Conservation (phyloP, 2,797 vertebrate genomes). For the Micropoecilia bifurca region DNA sequence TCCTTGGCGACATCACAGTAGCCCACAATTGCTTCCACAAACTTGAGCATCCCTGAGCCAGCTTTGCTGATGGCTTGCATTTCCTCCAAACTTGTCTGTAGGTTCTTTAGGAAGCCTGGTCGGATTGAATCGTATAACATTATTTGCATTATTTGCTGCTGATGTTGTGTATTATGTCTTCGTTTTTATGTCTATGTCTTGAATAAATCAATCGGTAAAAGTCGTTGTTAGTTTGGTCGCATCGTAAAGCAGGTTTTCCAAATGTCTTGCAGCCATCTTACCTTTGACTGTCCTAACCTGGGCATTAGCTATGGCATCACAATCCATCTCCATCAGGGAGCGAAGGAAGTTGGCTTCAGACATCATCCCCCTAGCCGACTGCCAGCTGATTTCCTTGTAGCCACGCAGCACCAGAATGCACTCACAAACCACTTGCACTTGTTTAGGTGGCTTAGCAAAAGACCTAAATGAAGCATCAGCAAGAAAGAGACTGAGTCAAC, state of each 20-base stretch:
- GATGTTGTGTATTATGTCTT: no score
- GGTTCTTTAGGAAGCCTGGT: slow-evolving; percentile 87
- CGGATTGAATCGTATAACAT: slow-evolving; percentile 12
- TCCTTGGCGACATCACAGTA: slow-evolving; percentile 92
- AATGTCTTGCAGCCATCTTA: slow-evolving; percentile 61
- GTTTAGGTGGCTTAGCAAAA: slow-evolving; percentile 94
- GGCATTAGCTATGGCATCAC: slow-evolving; percentile 83
- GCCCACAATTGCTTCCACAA: slow-evolving; percentile 93
- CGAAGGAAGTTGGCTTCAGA: slow-evolving; percentile 94
- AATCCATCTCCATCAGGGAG: slow-evolving; percentile 92
- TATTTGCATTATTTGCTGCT: not conserved
- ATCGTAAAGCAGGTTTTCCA: not conserved
- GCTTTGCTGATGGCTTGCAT: slow-evolving; percentile 97
- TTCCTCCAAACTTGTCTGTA: slow-evolving; percentile 88
- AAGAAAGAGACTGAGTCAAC: slow-evolving; percentile 2
- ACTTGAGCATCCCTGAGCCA: slow-evolving; percentile 95
- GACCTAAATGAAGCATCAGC: slow-evolving; percentile 78
- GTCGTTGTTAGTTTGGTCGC: not conserved
- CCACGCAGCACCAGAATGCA: slow-evolving; percentile 95
- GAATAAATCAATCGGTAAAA: no score
- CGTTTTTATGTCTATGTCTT: no score
- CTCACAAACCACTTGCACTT: slow-evolving; percentile 94
- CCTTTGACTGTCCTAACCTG: slow-evolving; percentile 91
- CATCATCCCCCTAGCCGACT: slow-evolving; percentile 95
- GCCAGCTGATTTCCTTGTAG: slow-evolving; percentile 95